phyloP scores from a whole-genome alignment of 2,113 vertebrate species.

The Phalacrocorax carbo region DNA sequence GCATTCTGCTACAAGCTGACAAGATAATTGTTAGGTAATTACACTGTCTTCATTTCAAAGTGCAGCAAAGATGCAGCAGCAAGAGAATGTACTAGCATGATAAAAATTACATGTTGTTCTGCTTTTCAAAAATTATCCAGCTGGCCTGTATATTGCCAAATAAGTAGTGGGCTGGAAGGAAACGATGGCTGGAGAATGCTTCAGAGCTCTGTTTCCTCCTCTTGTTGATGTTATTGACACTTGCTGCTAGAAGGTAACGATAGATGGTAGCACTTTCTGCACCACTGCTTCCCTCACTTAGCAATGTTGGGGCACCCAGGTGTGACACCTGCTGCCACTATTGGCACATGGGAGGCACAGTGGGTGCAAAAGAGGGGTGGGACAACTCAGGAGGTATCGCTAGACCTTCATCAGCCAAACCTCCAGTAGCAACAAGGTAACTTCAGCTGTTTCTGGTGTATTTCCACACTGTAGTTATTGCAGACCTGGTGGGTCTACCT shows the following conservation, averaged over 20 bases:
- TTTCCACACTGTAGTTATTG: neutral
- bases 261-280: neutral
- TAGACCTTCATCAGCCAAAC: neutral
- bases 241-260: neutral
- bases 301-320: neutral
- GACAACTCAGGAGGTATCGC: neutral
- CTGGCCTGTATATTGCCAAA: neutral
- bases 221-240: neutral
- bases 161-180: neutral
- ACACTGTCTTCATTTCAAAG: conserved; percentile 57
- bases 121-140: neutral
- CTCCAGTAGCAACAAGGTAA: neutral
- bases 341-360: neutral
- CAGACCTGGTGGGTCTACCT: neutral
- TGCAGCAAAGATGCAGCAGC: conserved; percentile 8
- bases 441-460: neutral
- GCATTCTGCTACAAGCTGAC: conserved; percentile 33
- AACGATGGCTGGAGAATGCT: neutral
- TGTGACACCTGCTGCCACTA: neutral
- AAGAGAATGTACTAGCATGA: conserved; percentile 42
- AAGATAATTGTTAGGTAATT: conserved; percentile 68
- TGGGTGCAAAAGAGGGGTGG: neutral
- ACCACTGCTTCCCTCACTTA: neutral
- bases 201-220: neutral
- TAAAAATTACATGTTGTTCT: neutral